phyloP scores from a whole-genome alignment of 2,797 vertebrate species.

The Setipinna tenuifilis region DNA sequence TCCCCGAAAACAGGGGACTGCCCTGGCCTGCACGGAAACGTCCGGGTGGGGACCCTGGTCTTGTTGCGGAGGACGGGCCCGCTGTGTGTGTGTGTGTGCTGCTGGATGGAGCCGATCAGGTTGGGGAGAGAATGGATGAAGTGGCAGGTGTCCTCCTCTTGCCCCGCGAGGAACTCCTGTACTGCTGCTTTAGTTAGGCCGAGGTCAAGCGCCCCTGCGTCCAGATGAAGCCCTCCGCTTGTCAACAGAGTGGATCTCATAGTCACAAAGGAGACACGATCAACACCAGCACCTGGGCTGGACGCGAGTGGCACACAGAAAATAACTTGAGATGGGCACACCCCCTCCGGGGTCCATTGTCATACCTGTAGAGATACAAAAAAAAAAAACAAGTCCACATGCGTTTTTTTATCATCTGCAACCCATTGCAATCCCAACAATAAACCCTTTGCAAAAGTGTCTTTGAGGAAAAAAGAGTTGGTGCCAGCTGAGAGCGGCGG shows the following conservation, averaged over 20 bases:
- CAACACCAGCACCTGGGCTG: constrained; percentile 37
- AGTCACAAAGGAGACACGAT: constrained; percentile 36
- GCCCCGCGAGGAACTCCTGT: constrained; percentile 21
- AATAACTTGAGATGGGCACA: neutral
- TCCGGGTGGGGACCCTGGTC: constrained; percentile 37
- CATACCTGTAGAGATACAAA: constrained; percentile 34
- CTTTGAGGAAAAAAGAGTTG: neutral
- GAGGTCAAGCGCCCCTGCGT: constrained; percentile 47
- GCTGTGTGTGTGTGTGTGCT: constrained; percentile 29
- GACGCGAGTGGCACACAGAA: constrained; percentile 25
- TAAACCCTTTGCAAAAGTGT: neutral
- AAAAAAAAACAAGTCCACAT: neutral
- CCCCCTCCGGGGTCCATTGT: constrained; percentile 19
- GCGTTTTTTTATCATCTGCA: neutral
- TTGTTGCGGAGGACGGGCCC: constrained; percentile 42
- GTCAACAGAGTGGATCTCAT: constrained; percentile 76
- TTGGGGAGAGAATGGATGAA: constrained; percentile 55
- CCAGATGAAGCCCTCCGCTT: constrained; percentile 55
- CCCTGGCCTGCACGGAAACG: constrained; percentile 36
- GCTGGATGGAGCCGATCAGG: constrained; percentile 57
- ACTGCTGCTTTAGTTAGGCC: constrained; percentile 39
- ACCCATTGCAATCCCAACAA: neutral
- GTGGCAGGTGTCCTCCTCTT: constrained; percentile 62
- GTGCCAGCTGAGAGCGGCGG: neutral
- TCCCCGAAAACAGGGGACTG: constrained; percentile 33